These are phyloP conservation scores for Nansenia antarctica DNA, from an alignment of 2,113 vertebrate species.

Conservation along the genomic window DNA sequence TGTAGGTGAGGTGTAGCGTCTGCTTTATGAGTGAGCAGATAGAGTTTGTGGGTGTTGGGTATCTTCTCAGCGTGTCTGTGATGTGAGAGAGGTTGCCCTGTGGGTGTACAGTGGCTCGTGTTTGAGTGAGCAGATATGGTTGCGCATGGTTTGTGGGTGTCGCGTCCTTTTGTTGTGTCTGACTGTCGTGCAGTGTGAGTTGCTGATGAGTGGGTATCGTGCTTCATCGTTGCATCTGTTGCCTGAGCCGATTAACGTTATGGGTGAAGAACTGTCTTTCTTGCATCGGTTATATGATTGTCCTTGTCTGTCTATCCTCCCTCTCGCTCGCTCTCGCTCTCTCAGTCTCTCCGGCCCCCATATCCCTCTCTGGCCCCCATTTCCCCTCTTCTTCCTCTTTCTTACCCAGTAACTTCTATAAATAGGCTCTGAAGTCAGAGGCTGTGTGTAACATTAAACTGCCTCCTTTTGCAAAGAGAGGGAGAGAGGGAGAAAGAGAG, in stretches of 20 bases:
- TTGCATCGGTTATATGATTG: not conserved
- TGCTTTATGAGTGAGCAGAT: not conserved
- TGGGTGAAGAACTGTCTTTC: constrained; percentile 21
- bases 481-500: not conserved
- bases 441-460: constrained; percentile 1
- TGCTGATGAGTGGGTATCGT: constrained; percentile 37
- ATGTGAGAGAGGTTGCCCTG: no score
- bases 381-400: not conserved
- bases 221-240: constrained; percentile 31
- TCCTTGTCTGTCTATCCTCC: not conserved
- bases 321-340: not conserved
- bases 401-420: constrained; percentile 4
- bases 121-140: not conserved
- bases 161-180: constrained; percentile 13
- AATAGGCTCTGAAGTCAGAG: not conserved
- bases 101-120: not conserved
- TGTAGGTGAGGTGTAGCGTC: not conserved
- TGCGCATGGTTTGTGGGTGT: not conserved
- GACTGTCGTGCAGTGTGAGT: constrained; percentile 41
- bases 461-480: not conserved
- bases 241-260: constrained; percentile 26
- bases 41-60: not conserved
- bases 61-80: no score
- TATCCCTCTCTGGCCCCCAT: not conserved
- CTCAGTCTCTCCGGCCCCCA: not conserved